A percentile compares a stretch with the other conserved stretches of the same genome.
Evolutionary conservation across 2,113 vertebrate species (phyloP).

Genomic region (Cyanocitta stelleri): DNA sequence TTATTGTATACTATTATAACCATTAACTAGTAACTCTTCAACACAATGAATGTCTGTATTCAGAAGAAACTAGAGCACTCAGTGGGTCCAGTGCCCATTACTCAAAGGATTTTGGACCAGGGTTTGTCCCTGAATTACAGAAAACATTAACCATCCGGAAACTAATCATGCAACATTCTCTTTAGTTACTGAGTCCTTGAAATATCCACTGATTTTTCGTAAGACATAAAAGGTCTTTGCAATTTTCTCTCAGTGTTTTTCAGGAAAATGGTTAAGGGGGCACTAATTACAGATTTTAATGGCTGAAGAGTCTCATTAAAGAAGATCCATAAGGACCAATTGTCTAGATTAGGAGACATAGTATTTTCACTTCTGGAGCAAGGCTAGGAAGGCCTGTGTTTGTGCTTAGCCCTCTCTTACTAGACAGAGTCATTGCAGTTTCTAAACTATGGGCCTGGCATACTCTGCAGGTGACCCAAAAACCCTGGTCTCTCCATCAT

Average conservation of each 20-base stretch:
- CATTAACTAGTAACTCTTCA: background rate
- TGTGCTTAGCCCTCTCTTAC: background rate
- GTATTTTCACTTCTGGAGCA: background rate
- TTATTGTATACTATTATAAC: background rate
- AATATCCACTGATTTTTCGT: background rate
- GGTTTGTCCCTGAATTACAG: background rate
- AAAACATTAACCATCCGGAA: background rate
- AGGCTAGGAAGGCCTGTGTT: background rate
- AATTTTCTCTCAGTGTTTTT: background rate
- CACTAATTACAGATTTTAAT: background rate
- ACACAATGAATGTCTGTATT: background rate
- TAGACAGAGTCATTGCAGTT: background rate
- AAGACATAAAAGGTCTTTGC: background rate
- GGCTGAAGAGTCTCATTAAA: background rate
- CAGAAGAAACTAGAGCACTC: background rate
- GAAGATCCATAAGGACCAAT: background rate
- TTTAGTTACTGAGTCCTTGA: background rate
- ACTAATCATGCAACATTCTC: background rate
- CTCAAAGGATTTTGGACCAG: background rate
- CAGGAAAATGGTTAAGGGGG: background rate
- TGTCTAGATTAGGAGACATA: background rate
- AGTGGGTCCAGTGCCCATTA: background rate
- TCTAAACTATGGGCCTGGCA: background rate
- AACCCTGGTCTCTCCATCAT: background rate
- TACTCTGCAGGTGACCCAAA: background rate